phyloP scores from a whole-genome alignment of 2,113 vertebrate genomes.

The Sphyrna mokarran region DNA sequence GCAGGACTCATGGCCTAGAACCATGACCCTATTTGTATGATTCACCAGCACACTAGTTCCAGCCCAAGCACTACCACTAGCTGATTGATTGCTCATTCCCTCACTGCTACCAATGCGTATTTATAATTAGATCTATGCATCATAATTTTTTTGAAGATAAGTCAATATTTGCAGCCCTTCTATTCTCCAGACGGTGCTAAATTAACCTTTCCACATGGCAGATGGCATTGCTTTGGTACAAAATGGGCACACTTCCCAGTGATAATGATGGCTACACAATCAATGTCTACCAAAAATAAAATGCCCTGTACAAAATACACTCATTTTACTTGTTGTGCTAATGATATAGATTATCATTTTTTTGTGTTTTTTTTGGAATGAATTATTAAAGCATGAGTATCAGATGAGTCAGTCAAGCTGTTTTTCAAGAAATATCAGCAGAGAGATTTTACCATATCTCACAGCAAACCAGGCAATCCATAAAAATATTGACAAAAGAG shows the following conservation, averaged over 20 bases:
- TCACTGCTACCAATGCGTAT: background rate
- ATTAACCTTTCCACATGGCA: conserved; percentile 17
- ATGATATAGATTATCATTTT: conserved; percentile 14
- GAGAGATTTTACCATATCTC: background rate
- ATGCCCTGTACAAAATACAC: background rate
- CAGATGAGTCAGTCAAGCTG: conserved; percentile 14
- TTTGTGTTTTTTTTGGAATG: background rate
- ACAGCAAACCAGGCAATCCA: background rate
- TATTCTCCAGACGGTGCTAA: background rate
- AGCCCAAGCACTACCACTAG: background rate
- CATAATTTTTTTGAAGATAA: background rate
- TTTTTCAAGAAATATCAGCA: background rate
- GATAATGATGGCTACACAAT: conserved; percentile 4
- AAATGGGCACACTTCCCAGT: conserved; percentile 19
- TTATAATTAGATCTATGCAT: background rate
- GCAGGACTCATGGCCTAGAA: background rate
- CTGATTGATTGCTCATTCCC: background rate
- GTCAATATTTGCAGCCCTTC: background rate
- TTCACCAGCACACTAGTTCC: background rate
- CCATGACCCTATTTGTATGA: background rate
- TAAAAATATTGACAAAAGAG: background rate
- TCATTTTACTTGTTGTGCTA: conserved; percentile 12
- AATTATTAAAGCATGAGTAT: conserved; percentile 4
- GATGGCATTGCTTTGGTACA: conserved; percentile 3
- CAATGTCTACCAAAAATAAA: conserved; percentile 6